phyloP scores from a whole-genome alignment of 2,888 invertebrate species.

The Gari tellinella region DNA sequence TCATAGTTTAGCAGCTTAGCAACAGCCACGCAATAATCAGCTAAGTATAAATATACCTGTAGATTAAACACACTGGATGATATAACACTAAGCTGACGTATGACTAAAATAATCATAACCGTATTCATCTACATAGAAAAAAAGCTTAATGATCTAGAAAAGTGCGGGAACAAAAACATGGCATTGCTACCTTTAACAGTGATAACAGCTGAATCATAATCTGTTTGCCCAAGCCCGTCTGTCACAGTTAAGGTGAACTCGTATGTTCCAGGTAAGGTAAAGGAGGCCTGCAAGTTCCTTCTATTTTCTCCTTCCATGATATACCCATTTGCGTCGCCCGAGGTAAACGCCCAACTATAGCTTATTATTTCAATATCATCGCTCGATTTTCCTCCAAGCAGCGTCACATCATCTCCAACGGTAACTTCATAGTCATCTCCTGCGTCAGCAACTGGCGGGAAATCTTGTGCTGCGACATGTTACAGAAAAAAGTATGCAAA shows the following conservation, averaged over 20 bases:
- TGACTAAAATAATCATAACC: too few relatives aligned
- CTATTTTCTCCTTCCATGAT: too few relatives aligned
- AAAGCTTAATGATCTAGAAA: too few relatives aligned
- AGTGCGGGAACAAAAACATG: too few relatives aligned
- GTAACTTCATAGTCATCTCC: conserved; percentile 32
- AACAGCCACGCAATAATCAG: too few relatives aligned
- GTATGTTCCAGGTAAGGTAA: conserved; percentile 30
- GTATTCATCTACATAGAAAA: too few relatives aligned
- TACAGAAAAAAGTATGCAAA: too few relatives aligned
- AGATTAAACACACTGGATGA: too few relatives aligned
- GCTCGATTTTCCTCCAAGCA: conserved; percentile 28
- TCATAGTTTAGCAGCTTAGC: too few relatives aligned
- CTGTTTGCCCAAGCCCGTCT: conserved; percentile 37
- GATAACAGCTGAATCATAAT: conserved; percentile 32
- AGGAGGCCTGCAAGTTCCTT: conserved; percentile 1
- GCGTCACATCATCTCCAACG: conserved; percentile 9
- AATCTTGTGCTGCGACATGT: conserved; percentile 22
- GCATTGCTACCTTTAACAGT: conserved; percentile 10
- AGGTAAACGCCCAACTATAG: conserved; percentile 27
- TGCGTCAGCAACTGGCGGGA: conserved; percentile 42
- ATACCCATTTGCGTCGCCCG: neutral
- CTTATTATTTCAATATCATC: conserved; percentile 32
- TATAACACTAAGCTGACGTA: too few relatives aligned
- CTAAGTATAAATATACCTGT: too few relatives aligned
- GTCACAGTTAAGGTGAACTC: conserved; percentile 29